A percentile compares a stretch with the other conserved stretches of the same genome.
These are phyloP conservation scores for Alcedo quadribrachys DNA, from an alignment of 2,797 vertebrate genomes.

Conservation along the genomic window DNA sequence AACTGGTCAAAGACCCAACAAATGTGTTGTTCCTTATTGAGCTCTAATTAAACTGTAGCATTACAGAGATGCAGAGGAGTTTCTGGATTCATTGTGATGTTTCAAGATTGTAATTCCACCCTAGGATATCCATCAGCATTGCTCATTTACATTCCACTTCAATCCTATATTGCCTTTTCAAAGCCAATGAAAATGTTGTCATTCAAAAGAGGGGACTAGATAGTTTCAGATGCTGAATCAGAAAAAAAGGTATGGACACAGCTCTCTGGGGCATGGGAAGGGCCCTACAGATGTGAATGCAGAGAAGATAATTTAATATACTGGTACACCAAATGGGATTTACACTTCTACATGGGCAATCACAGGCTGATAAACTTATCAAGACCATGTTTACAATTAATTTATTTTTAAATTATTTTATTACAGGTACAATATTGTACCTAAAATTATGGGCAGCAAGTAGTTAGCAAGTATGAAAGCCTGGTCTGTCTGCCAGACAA, in stretches of 20 bases:
- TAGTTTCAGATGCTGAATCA: not conserved
- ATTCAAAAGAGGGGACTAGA: not conserved
- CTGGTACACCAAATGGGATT: not conserved
- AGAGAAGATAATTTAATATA: not conserved
- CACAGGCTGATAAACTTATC: not conserved
- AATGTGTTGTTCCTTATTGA: constrained; percentile 6
- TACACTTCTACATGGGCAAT: not conserved
- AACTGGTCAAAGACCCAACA: not conserved
- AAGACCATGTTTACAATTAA: not conserved
- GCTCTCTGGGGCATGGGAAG: not conserved
- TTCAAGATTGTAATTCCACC: not conserved
- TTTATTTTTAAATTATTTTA: not conserved
- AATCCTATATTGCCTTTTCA: not conserved
- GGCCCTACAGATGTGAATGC: not conserved
- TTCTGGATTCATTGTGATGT: constrained; percentile 18
- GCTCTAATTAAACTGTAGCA: constrained; percentile 19
- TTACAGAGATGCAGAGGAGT: not conserved
- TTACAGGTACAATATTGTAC: not conserved
- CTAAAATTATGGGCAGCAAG: not conserved
- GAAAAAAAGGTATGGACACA: not conserved
- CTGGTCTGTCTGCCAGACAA: not conserved
- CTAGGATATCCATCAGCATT: not conserved
- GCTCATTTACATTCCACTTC: not conserved
- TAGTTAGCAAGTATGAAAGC: not conserved
- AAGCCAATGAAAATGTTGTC: not conserved